These are phyloP conservation scores for Eurytoma californica DNA, from an alignment of 2,888 invertebrate genomes.

Conservation along the genomic window DNA sequence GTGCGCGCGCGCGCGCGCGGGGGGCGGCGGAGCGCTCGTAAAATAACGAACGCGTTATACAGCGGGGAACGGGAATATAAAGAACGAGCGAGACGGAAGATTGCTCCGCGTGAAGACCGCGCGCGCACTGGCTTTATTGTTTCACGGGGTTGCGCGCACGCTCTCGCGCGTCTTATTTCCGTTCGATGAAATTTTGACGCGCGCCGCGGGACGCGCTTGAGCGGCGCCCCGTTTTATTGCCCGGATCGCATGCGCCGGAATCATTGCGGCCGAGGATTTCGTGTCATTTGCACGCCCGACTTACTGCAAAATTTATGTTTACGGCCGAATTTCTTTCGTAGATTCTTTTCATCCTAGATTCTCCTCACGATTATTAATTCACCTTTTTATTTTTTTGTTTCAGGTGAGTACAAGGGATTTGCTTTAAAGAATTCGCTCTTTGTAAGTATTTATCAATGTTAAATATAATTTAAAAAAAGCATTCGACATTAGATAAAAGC, in stretches of 20 bases:
- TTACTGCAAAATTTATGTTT: not conserved
- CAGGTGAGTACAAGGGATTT: slow-evolving; percentile 36
- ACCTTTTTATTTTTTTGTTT: slow-evolving; percentile 24
- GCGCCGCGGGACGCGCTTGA: not conserved
- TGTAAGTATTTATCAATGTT: not conserved
- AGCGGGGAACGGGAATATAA: slow-evolving; percentile 31
- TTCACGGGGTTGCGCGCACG: slow-evolving; percentile 18
- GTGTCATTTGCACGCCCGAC: not conserved
- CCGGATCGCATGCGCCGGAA: not conserved
- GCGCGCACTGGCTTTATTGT: slow-evolving; percentile 34
- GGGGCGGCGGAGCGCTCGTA: slow-evolving; percentile 32
- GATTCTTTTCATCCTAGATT: not conserved
- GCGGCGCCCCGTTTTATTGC: slow-evolving; percentile 8
- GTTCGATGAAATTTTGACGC: slow-evolving; percentile 30
- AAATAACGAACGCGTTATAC: slow-evolving; percentile 46
- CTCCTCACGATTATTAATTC: not conserved
- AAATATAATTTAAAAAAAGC: not conserved
- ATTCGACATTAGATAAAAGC: not conserved
- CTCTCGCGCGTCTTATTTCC: not conserved
- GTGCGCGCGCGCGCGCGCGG: too few relatives aligned
- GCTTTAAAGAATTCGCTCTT: not conserved
- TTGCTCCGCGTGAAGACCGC: not conserved
- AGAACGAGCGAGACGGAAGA: slow-evolving; percentile 21
- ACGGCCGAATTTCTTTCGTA: not conserved
- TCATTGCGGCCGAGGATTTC: slow-evolving; percentile 3